These are phyloP conservation scores for Blennius ocellaris DNA, from an alignment of 2,113 vertebrate genomes.

Conservation along the genomic window DNA sequence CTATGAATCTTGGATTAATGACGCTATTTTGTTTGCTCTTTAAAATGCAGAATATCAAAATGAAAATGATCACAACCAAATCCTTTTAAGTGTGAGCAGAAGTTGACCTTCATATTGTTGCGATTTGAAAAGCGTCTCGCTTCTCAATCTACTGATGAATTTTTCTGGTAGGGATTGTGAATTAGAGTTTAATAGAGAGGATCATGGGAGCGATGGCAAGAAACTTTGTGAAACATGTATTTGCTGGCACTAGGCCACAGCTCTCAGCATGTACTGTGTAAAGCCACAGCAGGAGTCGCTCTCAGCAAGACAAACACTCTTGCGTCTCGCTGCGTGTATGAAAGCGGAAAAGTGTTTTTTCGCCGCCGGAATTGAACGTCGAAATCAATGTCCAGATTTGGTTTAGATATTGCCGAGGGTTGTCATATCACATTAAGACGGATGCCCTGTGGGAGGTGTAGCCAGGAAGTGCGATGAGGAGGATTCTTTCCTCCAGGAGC, in stretches of 20 bases:
- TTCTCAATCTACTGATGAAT: not conserved
- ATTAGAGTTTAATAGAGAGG: constrained; percentile 11
- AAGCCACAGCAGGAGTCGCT: constrained; percentile 45
- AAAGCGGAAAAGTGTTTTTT: constrained; percentile 71
- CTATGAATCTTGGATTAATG: not conserved
- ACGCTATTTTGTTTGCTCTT: not conserved
- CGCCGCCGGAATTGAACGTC: constrained; percentile 58
- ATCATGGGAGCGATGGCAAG: constrained; percentile 5
- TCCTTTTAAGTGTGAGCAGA: not conserved
- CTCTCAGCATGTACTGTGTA: not conserved
- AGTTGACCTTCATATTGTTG: constrained; percentile 14
- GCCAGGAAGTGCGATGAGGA: constrained; percentile 64
- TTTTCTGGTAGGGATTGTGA: not conserved
- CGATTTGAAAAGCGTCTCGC: not conserved
- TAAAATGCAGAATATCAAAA: constrained; percentile 9
- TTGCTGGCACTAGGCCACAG: constrained; percentile 3
- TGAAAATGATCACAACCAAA: constrained; percentile 1
- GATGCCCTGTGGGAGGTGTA: constrained; percentile 64
- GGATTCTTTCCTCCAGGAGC: constrained; percentile 57
- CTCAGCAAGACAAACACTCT: constrained; percentile 57
- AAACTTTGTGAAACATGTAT: constrained; percentile 29
- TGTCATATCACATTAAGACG: constrained; percentile 77
- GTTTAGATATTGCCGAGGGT: constrained; percentile 61
- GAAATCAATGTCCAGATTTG: constrained; percentile 65
- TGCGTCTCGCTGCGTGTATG: constrained; percentile 34